Evolutionary conservation across 1,140 invertebrate genomes (phyloP).

Genomic region (Drosophila hydei): DNA sequence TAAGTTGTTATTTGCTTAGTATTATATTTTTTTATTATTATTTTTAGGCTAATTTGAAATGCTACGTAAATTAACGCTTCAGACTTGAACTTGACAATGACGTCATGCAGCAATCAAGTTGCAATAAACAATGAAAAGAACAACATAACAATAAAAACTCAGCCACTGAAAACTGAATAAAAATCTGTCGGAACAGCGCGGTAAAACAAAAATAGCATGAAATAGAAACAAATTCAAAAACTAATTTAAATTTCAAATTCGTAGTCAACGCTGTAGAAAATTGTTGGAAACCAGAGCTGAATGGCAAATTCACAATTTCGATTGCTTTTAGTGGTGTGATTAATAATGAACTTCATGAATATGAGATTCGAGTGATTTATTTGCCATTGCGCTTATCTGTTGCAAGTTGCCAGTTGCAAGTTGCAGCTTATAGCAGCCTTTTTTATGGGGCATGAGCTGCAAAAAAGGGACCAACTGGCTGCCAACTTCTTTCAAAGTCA

Average conservation of each 20-base stretch:
- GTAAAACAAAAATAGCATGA: constrained; percentile 36
- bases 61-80: constrained; percentile 59
- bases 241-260: constrained; percentile 69
- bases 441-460: background rate
- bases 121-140: constrained; percentile 68
- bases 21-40: constrained; percentile 22
- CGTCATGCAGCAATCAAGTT: constrained; percentile 64
- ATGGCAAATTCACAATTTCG: constrained; percentile 25
- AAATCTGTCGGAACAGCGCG: constrained; percentile 29
- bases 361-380: constrained; percentile 38
- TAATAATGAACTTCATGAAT: constrained; percentile 45
- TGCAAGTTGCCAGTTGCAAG: constrained; percentile 16
- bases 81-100: constrained; percentile 73
- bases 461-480: constrained; percentile 22
- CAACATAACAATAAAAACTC: constrained; percentile 64
- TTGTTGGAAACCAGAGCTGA: background rate
- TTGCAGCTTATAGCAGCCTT: constrained; percentile 1
- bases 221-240: constrained; percentile 16
- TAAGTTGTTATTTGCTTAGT: background rate
- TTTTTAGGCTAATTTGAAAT: constrained; percentile 48
- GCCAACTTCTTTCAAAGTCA: constrained; percentile 34
- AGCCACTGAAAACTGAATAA: constrained; percentile 63
- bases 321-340: constrained; percentile 30
- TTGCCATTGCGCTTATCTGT: constrained; percentile 40
- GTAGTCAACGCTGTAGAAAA: constrained; percentile 33